Conservation (phyloP, 92 coral and sea anemone genomes). For the Heteractis magnifica region DNA sequence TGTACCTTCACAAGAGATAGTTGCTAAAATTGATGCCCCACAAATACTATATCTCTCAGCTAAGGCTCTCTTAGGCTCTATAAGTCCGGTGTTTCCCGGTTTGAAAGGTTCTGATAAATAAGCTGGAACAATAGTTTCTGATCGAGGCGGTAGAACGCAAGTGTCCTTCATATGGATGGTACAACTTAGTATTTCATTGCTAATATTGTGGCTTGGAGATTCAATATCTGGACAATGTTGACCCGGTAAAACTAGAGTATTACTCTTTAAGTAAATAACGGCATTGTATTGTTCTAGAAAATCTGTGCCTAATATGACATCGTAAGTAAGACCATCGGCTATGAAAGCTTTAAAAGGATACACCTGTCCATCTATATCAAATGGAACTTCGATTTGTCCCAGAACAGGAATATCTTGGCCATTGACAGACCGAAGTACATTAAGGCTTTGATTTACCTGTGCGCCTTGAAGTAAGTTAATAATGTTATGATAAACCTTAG, state of each 20-base stretch:
- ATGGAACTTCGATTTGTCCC: no score
- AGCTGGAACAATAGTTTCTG: not conserved
- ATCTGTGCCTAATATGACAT: not conserved
- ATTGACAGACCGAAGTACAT: no score
- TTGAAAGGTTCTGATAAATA: not conserved
- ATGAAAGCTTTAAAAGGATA: no score
- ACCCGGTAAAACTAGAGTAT: not conserved
- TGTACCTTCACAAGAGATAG: not conserved
- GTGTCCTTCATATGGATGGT: not conserved
- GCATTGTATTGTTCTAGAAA: not conserved
- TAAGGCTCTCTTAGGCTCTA: not conserved
- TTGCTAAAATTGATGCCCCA: not conserved
- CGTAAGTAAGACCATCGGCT: no score
- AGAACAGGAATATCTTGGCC: no score
- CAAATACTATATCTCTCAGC: not conserved
- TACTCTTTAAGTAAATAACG: not conserved
- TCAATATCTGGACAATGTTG: no score
- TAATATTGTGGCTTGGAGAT: no score
- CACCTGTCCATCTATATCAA: no score
- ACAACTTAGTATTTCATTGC: not conserved
- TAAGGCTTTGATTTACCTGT: no score
- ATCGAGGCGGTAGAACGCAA: not conserved
- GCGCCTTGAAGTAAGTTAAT: no score
- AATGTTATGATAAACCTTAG: no score
- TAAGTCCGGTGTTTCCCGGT: not conserved